A percentile compares a stretch with the other conserved stretches of the same genome.
Conservation (phyloP, 1,140 invertebrate species). For the Formica selysi region DNA sequence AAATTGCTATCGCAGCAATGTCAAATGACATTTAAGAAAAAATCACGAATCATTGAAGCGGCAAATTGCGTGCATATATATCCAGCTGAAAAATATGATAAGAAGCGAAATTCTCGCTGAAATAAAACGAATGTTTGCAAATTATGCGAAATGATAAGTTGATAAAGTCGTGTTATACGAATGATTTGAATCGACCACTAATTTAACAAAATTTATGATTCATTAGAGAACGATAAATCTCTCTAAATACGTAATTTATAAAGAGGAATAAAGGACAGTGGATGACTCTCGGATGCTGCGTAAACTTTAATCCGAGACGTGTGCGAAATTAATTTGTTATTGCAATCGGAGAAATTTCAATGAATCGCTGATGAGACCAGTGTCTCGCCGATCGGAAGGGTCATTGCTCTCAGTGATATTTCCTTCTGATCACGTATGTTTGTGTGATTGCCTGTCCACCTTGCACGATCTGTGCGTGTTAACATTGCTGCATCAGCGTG, state of each 20-base stretch:
- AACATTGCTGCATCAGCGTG: constrained; percentile 57
- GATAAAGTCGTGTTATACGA: neutral
- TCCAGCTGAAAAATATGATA: neutral
- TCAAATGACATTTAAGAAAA: constrained; percentile 7
- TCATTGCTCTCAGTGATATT: constrained; percentile 49
- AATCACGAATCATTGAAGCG: constrained; percentile 26
- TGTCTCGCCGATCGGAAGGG: constrained; percentile 5
- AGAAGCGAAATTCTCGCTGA: neutral
- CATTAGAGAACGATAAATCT: neutral
- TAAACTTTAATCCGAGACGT: neutral
- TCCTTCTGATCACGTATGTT: constrained; percentile 36
- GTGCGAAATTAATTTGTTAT: constrained; percentile 31
- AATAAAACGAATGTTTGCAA: neutral
- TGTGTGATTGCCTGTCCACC: neutral
- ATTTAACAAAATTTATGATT: neutral
- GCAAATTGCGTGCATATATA: neutral
- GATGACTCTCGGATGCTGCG: neutral
- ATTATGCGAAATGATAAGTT: neutral
- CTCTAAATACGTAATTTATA: neutral
- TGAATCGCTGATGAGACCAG: constrained; percentile 24
- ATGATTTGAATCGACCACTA: neutral
- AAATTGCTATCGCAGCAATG: constrained; percentile 23
- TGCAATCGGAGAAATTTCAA: constrained; percentile 22
- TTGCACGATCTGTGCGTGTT: constrained; percentile 41
- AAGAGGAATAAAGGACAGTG: neutral